These are phyloP conservation scores for Helarctos malayanus DNA, from an alignment of 2,797 vertebrate genomes.

Conservation along the genomic window DNA sequence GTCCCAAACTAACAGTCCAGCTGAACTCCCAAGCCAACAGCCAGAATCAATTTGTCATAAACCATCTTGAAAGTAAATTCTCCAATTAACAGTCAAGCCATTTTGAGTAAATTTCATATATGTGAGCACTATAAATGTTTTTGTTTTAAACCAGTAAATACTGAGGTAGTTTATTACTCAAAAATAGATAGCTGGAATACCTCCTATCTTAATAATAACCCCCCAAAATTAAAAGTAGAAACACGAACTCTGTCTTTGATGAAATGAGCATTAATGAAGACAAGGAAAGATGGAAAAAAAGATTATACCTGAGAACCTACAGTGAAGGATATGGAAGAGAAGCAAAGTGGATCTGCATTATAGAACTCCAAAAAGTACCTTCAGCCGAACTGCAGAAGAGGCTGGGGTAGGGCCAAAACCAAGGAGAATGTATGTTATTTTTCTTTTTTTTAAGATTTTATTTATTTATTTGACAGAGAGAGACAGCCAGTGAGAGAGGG, in stretches of 20 bases:
- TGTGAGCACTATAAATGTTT: background rate
- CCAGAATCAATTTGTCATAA: background rate
- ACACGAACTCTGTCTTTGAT: slow-evolving; percentile 3
- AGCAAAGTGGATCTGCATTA: background rate
- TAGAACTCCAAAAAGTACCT: background rate
- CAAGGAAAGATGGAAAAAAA: background rate
- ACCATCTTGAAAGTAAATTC: background rate
- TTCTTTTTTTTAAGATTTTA: background rate
- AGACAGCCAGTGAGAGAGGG: too few relatives aligned
- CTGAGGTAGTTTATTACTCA: background rate
- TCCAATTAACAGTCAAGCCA: background rate
- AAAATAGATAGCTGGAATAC: slow-evolving; percentile 13
- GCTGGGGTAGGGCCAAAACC: background rate
- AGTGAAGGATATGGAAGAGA: background rate
- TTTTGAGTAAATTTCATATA: background rate
- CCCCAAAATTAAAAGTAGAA: background rate
- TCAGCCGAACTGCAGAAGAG: background rate
- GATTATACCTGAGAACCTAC: background rate
- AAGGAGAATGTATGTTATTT: background rate
- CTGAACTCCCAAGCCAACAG: background rate
- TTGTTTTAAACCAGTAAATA: slow-evolving; percentile 1
- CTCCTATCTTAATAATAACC: slow-evolving; percentile 41
- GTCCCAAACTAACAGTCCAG: background rate
- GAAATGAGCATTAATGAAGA: slow-evolving; percentile 7
- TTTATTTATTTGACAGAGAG: background rate